A percentile compares a stretch with the other conserved stretches of the same genome.
phyloP scores from a whole-genome alignment of 1,140 invertebrate genomes.

The Reticulitermes speratus region DNA sequence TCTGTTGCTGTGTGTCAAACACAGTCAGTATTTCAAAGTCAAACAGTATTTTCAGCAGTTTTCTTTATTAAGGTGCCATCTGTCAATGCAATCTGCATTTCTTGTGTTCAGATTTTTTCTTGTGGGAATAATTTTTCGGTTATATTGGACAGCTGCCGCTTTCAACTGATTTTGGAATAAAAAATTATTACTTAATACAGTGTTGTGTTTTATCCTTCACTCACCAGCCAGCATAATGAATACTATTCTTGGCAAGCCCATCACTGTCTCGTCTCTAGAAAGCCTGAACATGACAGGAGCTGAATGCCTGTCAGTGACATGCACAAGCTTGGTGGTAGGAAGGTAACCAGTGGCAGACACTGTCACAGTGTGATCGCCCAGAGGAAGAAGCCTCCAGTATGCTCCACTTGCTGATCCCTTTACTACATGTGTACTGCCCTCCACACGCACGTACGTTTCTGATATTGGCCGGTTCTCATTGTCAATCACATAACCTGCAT shows the following conservation, averaged over 20 bases:
- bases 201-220: constrained; percentile 25
- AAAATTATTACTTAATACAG: too few species aligned
- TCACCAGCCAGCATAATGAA: constrained; percentile 72
- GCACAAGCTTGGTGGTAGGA: constrained; percentile 53
- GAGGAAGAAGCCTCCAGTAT: constrained; percentile 56
- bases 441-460: constrained; percentile 71
- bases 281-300: constrained; percentile 65
- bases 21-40: too few species aligned
- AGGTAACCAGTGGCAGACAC: constrained; percentile 58
- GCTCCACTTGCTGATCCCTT: constrained; percentile 60
- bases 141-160: too few species aligned
- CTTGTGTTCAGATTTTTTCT: too few species aligned
- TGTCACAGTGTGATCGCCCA: constrained; percentile 56
- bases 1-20: too few species aligned
- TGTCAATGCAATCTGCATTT: too few species aligned
- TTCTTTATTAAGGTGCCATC: too few species aligned
- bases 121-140: too few species aligned
- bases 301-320: constrained; percentile 47
- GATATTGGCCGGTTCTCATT: constrained; percentile 66
- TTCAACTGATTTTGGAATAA: too few species aligned
- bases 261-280: constrained; percentile 60
- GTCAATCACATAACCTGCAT: constrained; percentile 58
- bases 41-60: too few species aligned
- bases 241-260: constrained; percentile 69
- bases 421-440: constrained; percentile 71